Percentiles rank a stretch among this genome's conserved stretches.
phyloP scores from a whole-genome alignment of 2,797 vertebrate species.

The Psittacula echo region DNA sequence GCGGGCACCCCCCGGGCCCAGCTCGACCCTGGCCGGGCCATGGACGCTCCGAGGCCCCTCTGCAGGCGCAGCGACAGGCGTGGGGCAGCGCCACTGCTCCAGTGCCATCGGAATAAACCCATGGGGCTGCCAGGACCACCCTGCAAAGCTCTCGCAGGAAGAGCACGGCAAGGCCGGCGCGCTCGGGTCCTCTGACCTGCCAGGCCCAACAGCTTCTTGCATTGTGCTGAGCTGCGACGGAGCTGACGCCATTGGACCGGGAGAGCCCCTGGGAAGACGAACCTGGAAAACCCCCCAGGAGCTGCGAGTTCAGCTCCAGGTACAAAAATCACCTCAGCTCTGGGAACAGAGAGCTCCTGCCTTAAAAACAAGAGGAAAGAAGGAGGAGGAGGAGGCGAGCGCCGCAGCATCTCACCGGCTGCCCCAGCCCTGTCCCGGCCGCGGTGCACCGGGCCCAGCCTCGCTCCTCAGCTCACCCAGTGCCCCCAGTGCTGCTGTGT shows the following conservation, averaged over 20 bases:
- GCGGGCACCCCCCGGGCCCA: background rate
- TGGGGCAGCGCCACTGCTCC: background rate
- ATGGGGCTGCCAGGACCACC: background rate
- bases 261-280: conserved; percentile 21
- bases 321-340: conserved; percentile 7
- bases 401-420: background rate
- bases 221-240: background rate
- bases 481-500: accelerated
- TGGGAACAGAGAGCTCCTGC: background rate
- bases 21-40: background rate
- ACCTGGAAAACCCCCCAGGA: background rate
- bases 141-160: background rate
- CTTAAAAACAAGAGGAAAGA: background rate
- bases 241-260: background rate
- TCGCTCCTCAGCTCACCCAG: background rate
- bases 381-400: background rate
- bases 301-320: background rate
- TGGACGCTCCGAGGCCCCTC: accelerated
- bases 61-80: background rate
- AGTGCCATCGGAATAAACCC: conserved; percentile 79
- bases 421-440: background rate
- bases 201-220: background rate
- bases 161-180: background rate
- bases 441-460: accelerated
- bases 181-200: background rate